Evolutionary conservation across 2,113 vertebrate species (phyloP), one percentile per base, ranked within the genome.

Genomic region (Notothenia rossii): DNA sequence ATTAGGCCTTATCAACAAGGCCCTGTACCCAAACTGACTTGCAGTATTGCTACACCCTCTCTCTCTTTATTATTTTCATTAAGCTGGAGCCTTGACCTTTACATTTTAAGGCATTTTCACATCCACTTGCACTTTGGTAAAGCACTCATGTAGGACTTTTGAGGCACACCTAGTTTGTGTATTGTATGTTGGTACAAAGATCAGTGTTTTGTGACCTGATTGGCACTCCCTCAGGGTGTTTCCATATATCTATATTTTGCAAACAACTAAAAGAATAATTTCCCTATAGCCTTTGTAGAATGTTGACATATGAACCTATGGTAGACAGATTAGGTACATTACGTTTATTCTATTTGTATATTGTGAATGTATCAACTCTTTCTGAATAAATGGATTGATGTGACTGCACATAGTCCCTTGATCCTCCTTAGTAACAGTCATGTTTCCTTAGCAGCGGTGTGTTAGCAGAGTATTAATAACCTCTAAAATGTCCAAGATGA

Each of bases 181-280:
- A 15, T 55, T 55, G 20, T n/a, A 13, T 54, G 22, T 48, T 20
- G 25, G 73, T 75, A 15, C 62, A 75, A 75, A 75, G 73, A 56
- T 75, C 73, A 66, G 36, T 20, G 40, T 49, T 58, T 66, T 9
- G 55, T 75, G 17, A 33, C 12, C 33, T 33, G 43, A 12, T 33
- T 20, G 12, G 61, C 61, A 36, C 63, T 48, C 40, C 40, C 17
- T 61, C 17, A 3, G 43, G 10, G 45, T 33, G 67, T 72, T 72
- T 55, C 51, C 40, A 7, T 18, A 5, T 2, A 46, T 8, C 10
- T 7, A 1, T 4, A 50, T 48, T 5, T 6, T n/a, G 7, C n/a
- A 53, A 9, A 4, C 10, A 9, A 25, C 18, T 60, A 14, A 40
- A 40, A 50, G n/a, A 50, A 17, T 40, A 11, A n/a, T 50, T 33